Evolutionary conservation across 2,113 vertebrate genomes (phyloP), one percentile per base, ranked within the genome.

Genomic region (Coryphaenoides rupestris): DNA sequence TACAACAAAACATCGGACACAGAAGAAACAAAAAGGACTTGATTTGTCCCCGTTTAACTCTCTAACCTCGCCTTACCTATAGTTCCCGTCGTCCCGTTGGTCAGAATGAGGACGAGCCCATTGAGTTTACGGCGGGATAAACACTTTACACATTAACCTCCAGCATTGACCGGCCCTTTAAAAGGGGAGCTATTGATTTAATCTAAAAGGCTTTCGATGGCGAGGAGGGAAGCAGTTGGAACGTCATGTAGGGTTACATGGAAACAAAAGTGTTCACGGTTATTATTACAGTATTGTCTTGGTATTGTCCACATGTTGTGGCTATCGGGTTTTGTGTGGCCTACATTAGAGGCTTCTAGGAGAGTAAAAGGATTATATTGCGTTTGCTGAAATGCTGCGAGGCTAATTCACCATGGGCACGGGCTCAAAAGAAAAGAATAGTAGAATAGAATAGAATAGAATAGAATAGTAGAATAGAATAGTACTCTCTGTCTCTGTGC

Each of bases 111-210:
- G n/a, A 23, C 63, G 12, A 14, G 53, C 47, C n/a, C 33, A 50
- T 60, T 24, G 9, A n/a, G 59, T 23, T 40, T 40, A 2, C 21
- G 24, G 21, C 24, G 19, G 47, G 17, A 6, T 22, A 52, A 22
- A 63, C 21, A 55, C 23, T 15, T 40, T 62, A 19, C 21, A 54
- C 21, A 70, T 58, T 62, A 47, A 58, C 60, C 54, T 57, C 19
- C 5, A n/a, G 15, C 24, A 58, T 21, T 40, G 62, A 53, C 24
- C 23, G 19, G 45, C 50, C 50, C 46, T 55, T 61, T 55, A 65
- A 68, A 54, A 15, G 21, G 46, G 7, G 33, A 23, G n/a, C 21
- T 54, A 40, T 65, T 22, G n/a, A 52, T 47, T 61, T 28, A 14
- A 52, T 53, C 19, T 22, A 58, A 58, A 56, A 33, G 4, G 23